phyloP scores from a whole-genome alignment of 1,140 invertebrate genomes.

The Latrodectus geometricus region DNA sequence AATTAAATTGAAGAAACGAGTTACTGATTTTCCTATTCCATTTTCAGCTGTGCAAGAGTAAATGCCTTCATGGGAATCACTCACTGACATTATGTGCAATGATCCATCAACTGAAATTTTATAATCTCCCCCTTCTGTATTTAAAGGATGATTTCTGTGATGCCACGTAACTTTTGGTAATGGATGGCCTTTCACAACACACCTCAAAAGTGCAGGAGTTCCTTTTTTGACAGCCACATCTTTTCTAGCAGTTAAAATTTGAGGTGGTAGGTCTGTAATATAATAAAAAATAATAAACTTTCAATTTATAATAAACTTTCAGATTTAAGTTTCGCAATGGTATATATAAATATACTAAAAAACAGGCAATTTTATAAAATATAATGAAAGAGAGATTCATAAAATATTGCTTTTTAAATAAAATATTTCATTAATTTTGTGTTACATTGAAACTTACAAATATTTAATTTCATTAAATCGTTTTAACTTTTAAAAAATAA shows the following conservation, averaged over 20 bases:
- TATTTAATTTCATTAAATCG: too few species aligned
- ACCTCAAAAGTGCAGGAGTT: constrained; percentile 78
- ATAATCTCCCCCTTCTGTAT: constrained; percentile 76
- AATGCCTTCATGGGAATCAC: constrained; percentile 79
- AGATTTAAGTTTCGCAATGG: too few species aligned
- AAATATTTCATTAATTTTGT: too few species aligned
- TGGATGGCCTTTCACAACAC: constrained; percentile 87
- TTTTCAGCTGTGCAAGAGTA: constrained; percentile 83
- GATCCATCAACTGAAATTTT: constrained; percentile 73
- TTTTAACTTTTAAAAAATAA: too few species aligned
- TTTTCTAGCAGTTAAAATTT: constrained; percentile 64
- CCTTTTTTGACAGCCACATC: constrained; percentile 79
- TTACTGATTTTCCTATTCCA: constrained; percentile 81
- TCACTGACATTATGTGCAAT: constrained; percentile 79
- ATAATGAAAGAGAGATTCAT: too few species aligned
- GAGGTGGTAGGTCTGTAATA: constrained; percentile 23
- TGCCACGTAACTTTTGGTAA: constrained; percentile 83
- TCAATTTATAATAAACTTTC: too few species aligned
- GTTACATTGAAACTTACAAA: too few species aligned
- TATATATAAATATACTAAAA: too few species aligned
- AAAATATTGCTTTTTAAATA: too few species aligned
- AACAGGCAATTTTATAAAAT: too few species aligned
- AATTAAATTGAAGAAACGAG: constrained; percentile 73
- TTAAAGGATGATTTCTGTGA: constrained; percentile 28
- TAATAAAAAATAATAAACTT: too few species aligned